Evolutionary conservation across 2,797 vertebrate genomes (phyloP).

Genomic region (Aplochiton taeniatus): DNA sequence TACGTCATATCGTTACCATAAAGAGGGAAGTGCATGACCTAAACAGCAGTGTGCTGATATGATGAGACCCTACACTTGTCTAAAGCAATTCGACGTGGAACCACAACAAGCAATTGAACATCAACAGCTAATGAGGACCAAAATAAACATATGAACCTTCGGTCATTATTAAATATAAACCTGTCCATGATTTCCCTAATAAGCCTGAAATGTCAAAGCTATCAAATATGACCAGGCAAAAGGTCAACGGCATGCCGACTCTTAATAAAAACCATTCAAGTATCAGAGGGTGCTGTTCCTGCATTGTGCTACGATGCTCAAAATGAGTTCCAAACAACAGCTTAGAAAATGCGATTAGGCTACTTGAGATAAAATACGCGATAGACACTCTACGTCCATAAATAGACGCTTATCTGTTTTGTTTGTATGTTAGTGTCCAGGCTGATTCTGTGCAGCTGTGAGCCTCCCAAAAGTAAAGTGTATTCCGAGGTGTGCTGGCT

Average conservation of each 20-base stretch:
- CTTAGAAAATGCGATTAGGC: not conserved
- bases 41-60: too few species aligned
- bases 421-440: constrained; percentile 7
- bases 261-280: constrained; percentile 17
- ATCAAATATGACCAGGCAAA: constrained; percentile 22
- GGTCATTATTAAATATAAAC: constrained; percentile 6
- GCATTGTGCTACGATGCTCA: constrained; percentile 10
- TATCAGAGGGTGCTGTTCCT: constrained; percentile 28
- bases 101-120: too few species aligned
- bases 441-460: constrained; percentile 5
- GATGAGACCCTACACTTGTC: too few species aligned
- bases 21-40: not conserved
- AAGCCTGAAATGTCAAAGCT: constrained; percentile 18
- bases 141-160: not conserved
- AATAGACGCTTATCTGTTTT: constrained; percentile 17
- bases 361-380: constrained; percentile 17
- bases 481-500: constrained; percentile 5
- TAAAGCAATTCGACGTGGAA: too few species aligned
- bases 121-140: not conserved
- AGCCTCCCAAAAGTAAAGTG: not conserved
- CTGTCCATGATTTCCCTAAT: constrained; percentile 22
- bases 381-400: constrained; percentile 25
- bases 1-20: not conserved
- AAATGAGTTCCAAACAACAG: constrained; percentile 8
- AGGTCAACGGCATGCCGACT: constrained; percentile 34